Evolutionary conservation across 2,113 vertebrate genomes (phyloP).

Genomic region (Halichoeres trimaculatus): DNA sequence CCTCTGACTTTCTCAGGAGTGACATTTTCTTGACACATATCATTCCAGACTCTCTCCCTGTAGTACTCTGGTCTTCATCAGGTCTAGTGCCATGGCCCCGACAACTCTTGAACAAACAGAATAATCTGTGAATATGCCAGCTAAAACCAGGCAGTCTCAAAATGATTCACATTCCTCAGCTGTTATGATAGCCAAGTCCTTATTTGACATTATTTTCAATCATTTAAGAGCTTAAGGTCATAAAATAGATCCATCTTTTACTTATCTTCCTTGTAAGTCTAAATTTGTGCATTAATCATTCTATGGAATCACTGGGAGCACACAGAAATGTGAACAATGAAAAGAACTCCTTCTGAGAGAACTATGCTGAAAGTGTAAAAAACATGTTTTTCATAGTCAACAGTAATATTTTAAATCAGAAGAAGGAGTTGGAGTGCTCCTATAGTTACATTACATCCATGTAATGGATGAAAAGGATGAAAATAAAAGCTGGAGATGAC

Average conservation of each 20-base stretch:
- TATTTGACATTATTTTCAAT: slow-evolving; percentile 34
- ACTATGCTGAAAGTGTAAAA: background rate
- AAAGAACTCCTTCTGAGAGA: background rate
- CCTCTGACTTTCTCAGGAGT: background rate
- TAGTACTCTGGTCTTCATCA: slow-evolving; percentile 43
- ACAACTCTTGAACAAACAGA: slow-evolving; percentile 54
- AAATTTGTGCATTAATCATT: background rate
- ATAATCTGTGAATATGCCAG: slow-evolving; percentile 47
- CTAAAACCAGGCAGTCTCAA: slow-evolving; percentile 41
- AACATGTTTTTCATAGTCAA: background rate
- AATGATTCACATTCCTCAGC: slow-evolving; percentile 44
- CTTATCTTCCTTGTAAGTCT: background rate
- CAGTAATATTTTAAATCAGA: background rate
- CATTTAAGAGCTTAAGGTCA: background rate
- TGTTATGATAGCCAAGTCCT: slow-evolving; percentile 9
- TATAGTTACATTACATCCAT: background rate
- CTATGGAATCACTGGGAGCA: background rate
- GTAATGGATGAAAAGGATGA: background rate
- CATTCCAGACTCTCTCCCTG: background rate
- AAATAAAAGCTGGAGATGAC: slow-evolving; percentile 4
- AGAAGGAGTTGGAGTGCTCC: background rate
- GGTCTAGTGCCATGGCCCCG: slow-evolving; percentile 32
- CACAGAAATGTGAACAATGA: background rate
- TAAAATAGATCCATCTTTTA: background rate
- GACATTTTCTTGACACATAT: background rate